phyloP scores from a whole-genome alignment of 2,113 vertebrate genomes.

The Pholis gunnellus region DNA sequence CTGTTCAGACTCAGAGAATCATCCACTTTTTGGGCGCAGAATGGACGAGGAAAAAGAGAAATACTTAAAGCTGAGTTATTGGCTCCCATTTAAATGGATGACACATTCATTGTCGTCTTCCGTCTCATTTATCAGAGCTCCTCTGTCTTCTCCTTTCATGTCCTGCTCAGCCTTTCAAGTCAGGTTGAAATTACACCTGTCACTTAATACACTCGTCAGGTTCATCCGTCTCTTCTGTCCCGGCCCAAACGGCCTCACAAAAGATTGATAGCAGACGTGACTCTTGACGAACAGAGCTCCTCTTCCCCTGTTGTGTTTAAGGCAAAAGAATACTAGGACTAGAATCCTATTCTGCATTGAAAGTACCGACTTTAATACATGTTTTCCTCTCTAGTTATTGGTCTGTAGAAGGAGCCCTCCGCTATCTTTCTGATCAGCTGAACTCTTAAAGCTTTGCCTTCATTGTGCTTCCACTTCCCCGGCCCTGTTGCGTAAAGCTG shows the following conservation, averaged over 20 bases:
- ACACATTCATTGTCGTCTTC: conserved; percentile 49
- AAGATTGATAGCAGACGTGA: conserved; percentile 37
- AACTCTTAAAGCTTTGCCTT: conserved; percentile 52
- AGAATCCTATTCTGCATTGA: neutral
- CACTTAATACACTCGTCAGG: conserved; percentile 42
- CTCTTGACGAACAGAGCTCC: conserved; percentile 25
- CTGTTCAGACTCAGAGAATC: conserved; percentile 14
- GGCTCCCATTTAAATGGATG: conserved; percentile 31
- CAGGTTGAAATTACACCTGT: conserved; percentile 71
- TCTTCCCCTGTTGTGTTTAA: conserved; percentile 26
- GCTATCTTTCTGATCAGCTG: conserved; percentile 60
- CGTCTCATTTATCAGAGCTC: conserved; percentile 26
- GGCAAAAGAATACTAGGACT: neutral
- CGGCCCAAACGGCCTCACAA: neutral
- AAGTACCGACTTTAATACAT: neutral
- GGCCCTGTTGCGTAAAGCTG: conserved; percentile 75
- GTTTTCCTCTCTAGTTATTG: neutral
- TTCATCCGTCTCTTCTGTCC: neutral
- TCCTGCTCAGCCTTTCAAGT: conserved; percentile 49
- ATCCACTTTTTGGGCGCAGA: conserved; percentile 6
- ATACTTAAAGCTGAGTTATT: conserved; percentile 45
- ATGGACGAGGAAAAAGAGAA: conserved; percentile 22
- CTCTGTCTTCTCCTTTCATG: conserved; percentile 41
- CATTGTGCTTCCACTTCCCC: conserved; percentile 56
- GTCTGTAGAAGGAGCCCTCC: conserved; percentile 35